Evolutionary conservation across 1,140 invertebrate genomes (phyloP).

Genomic region (Ladona fulva): DNA sequence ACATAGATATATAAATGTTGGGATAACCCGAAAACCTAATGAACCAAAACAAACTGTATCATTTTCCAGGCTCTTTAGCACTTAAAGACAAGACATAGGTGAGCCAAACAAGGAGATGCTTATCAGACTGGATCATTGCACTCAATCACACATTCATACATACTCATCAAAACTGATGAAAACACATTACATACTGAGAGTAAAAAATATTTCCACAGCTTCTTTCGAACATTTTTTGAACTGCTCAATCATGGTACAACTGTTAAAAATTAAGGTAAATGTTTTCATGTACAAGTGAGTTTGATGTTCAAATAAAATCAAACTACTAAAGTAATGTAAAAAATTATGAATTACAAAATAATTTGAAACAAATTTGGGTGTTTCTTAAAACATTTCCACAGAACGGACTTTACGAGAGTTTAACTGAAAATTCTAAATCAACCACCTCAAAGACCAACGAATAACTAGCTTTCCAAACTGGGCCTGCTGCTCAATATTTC

Average conservation of each 20-base stretch:
- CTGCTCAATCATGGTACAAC: not conserved
- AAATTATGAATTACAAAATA: not conserved
- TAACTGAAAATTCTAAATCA: not conserved
- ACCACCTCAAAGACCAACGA: not conserved
- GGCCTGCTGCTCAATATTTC: not conserved
- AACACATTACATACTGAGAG: not conserved
- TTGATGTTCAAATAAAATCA: not conserved
- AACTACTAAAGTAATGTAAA: not conserved
- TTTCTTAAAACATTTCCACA: not conserved
- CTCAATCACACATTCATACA: slow-evolving; percentile 1
- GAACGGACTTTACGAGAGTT: not conserved
- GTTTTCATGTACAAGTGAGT: not conserved
- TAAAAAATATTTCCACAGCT: slow-evolving; percentile 8
- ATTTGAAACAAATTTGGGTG: not conserved
- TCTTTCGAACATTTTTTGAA: slow-evolving; percentile 1
- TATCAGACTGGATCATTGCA: not conserved
- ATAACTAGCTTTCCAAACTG: not conserved
- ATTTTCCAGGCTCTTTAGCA: slow-evolving; percentile 7
- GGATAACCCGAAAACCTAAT: slow-evolving; percentile 13
- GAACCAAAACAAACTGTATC: slow-evolving; percentile 9
- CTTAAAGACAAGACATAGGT: slow-evolving; percentile 1
- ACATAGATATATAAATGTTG: slow-evolving; percentile 16
- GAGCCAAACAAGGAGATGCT: not conserved
- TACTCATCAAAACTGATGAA: slow-evolving; percentile 10
- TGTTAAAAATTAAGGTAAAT: not conserved